These are phyloP conservation scores for Corythucha ciliata DNA, from an alignment of 2,888 invertebrate species.

Conservation along the genomic window DNA sequence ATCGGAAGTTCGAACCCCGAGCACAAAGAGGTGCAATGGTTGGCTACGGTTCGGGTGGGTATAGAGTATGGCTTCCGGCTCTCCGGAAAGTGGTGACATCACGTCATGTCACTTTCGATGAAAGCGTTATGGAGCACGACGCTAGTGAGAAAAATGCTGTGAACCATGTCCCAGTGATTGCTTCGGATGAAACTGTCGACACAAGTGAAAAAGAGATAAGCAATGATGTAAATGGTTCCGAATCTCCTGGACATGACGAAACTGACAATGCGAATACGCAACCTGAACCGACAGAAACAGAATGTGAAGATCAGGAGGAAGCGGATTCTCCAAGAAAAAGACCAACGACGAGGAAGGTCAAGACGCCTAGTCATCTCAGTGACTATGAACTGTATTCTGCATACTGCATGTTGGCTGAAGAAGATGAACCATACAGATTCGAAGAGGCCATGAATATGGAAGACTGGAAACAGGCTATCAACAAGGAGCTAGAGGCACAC, in stretches of 20 bases:
- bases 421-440: slow-evolving; percentile 18
- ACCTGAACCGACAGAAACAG: no score
- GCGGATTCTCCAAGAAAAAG: no score
- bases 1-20: slow-evolving; percentile 20
- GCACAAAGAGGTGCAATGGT: slow-evolving; percentile 19
- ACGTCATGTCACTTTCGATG: slow-evolving; percentile 19
- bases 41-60: slow-evolving; percentile 25
- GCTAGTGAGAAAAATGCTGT: no score
- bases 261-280: no score
- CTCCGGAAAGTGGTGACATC: slow-evolving; percentile 20
- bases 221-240: no score
- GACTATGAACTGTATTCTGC: slow-evolving; percentile 27
- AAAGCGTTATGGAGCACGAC: background rate
- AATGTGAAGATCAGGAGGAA: no score
- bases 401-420: slow-evolving; percentile 19
- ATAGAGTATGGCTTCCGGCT: slow-evolving; percentile 11
- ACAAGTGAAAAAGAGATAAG: no score
- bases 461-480: slow-evolving; percentile 23
- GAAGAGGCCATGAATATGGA: slow-evolving; percentile 12
- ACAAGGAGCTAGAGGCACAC: slow-evolving; percentile 24
- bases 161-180: no score
- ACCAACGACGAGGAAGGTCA: background rate
- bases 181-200: no score
- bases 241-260: no score
- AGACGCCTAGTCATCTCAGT: slow-evolving; percentile 6